Evolutionary conservation across 2,797 vertebrate genomes (phyloP), one percentile per base, ranked within the genome.

Genomic region (Bradypodion pumilum): DNA sequence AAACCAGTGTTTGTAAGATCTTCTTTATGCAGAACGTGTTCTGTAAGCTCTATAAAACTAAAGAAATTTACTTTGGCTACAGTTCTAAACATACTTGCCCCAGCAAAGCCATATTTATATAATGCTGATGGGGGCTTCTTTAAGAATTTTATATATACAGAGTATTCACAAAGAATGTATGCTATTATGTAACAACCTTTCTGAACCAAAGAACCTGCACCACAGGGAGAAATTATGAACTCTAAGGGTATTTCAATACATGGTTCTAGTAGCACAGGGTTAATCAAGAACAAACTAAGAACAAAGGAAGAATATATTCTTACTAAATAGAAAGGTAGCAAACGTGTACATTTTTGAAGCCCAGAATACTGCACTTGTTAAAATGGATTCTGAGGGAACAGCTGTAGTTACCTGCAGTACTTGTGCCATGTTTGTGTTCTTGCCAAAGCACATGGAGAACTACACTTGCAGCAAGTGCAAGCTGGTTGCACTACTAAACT

Each of bases 11-110:
- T 85, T 87, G 25, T 79, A 37, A 80, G 75, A 72, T 42, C n/a
- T 87, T 62, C n/a, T 87, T 59, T 73, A 16, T 32, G 5, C 4
- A 15, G 15, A 7, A 13, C 59, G 68, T 35, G 65, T n/a, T 10
- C 52, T 6, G n/a, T 56, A 82, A 82, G 19, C 65, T 27, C 21
- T 42, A 13, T 29, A 69, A 42, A 59, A 44, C 19, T 56, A 2
- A 66, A 59, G 23, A 44, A 6, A 59, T 83, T 83, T n/a, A 59
- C 27, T 59, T 76, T 77, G 81, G 74, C 63, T 77, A 32, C 29
- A 29, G 27, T 68, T 49, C 49, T 77, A 77, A 76, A 83, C 35
- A n/a, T 27, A 60, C 82, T 77, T 83, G 63, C 40, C 59, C 29
- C 37, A 68, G 46, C 74, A 76, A 83, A 77, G 32, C 74, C 49